Evolutionary conservation across 2,113 vertebrate species (phyloP), one percentile per base, ranked within the genome.

Genomic region (Pollachius pollachius): DNA sequence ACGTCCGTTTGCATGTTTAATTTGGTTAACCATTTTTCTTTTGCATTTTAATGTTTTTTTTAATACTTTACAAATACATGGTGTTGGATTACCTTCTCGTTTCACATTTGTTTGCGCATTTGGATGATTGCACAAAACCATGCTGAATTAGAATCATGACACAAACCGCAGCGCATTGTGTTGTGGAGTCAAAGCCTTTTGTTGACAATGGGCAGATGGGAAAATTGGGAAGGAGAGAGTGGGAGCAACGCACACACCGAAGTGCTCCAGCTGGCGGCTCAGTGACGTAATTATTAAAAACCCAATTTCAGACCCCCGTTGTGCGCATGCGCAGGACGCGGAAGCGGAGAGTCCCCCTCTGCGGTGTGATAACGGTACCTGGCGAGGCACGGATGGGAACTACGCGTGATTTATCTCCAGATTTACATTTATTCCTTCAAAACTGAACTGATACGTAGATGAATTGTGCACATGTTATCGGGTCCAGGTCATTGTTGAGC

Each of bases 251-350:
- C 58, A 61, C 67, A 69, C 64, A 13, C 21, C 15, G 18, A 52
- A 19, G 52, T 48, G 30, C 15, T 54, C 2, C 30, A 58, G 34
- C 52, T 72, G 70, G 70, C 19, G 17, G 15, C 8, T 2, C 0
- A 52, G 23, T 79, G 13, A 71, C 63, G 62, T 80, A 62, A 70
- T 69, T 16, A 25, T 37, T 6, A 56, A 5, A 60, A 23, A 58
- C 23, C 4, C 6, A 15, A 2, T 2, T 30, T 30, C 8, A 61
- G 57, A 7, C 57, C 2, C 57, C 2, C 4, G 23, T 25, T 56
- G 2, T 64, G n/a, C 80, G 85, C 83, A 80, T 81, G 84, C 84
- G 79, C 71, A 0, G 12, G 3, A 15, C n/a, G n/a, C 25, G 11
- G 16, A 64, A 17, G 4, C 27, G n/a, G 17, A 0, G 52, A 52